Base-by-base conservation (phyloP, 1,140 invertebrate species). In the Polypedilum pembai region DNA sequence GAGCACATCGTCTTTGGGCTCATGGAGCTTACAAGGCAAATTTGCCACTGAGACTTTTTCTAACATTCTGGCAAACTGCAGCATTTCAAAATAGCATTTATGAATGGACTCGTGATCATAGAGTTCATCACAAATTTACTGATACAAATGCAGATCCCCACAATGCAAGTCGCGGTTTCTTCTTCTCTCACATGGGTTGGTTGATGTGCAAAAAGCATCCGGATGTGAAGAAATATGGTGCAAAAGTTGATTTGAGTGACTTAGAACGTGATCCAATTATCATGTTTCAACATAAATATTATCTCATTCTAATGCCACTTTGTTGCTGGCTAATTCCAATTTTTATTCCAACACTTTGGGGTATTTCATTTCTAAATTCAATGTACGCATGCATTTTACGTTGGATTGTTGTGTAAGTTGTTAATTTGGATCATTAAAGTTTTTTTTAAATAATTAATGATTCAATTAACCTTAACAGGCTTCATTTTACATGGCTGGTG, bases 1-100 rank as follows among this genome's bases (percentile, higher is more conserved):
- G 94, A 40, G 90, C 90, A 17, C 94, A 95, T 83, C 85, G 94
- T 69, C 84, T 94, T 24, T 95, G 92, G 91, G 85, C 92, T 12
- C 94, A 95, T 80, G 86, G 87, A 77, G 86, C 91, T 40, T 95
- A 94, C 82, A 92, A 92, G 77, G 94, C 94, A 1, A 90, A 86
- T 79, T 80, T 87, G 74, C 91, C 90, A 0, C 80, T 94, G 45
- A 85, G 88, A 77, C 81, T 87, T 76, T 79, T 88, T 74, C 78
- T 88, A 0, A 81, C 85, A 78, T 75, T 84, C 74, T 81, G 82
- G 75, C 83, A 84, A 77, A 85, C 82, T 40, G 79, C 83, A 40
- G 82, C 81, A 41, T 85, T 85, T 77, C 84, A 87, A 82, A 87
- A 87, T 77, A 80, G 82, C 73, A 83, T 85, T 7, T 85, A 83